These are phyloP conservation scores for Pangasius mekongensis DNA, from an alignment of 2,797 vertebrate species.

Conservation along the genomic window DNA sequence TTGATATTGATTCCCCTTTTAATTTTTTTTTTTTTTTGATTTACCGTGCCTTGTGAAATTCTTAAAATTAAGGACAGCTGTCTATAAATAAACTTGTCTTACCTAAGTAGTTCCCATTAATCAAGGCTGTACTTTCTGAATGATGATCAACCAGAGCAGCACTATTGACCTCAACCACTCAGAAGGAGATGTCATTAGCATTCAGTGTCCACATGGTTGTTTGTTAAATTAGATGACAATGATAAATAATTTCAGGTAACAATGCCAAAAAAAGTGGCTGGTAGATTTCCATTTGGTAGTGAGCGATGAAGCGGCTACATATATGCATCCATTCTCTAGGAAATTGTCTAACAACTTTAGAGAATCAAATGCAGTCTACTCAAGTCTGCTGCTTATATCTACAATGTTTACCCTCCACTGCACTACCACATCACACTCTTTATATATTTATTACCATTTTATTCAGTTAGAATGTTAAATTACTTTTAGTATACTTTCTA, in stretches of 20 bases:
- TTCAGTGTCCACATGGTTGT: background rate
- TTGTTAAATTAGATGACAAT: background rate
- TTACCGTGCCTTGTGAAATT: background rate
- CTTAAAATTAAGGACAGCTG: background rate
- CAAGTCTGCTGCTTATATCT: background rate
- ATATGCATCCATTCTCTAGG: background rate
- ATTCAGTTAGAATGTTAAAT: background rate
- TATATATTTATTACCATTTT: background rate
- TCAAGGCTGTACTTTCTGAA: conserved; percentile 60
- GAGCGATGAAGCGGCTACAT: background rate
- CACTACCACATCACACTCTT: background rate
- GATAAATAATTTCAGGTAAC: background rate
- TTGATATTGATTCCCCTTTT: background rate
- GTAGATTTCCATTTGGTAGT: background rate
- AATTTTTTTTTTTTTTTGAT: background rate
- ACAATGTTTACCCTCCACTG: background rate
- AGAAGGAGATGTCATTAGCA: conserved; percentile 8
- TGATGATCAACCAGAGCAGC: conserved; percentile 48
- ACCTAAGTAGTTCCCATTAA: conserved; percentile 68
- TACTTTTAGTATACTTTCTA: background rate
- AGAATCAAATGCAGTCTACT: background rate
- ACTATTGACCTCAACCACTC: background rate
- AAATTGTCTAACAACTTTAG: background rate
- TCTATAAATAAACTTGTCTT: conserved; percentile 66
- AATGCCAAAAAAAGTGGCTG: background rate